A percentile compares a stretch with the other conserved stretches of the same genome.
phyloP scores from a whole-genome alignment of 2,797 vertebrate species.

The Neostethus bicornis region DNA sequence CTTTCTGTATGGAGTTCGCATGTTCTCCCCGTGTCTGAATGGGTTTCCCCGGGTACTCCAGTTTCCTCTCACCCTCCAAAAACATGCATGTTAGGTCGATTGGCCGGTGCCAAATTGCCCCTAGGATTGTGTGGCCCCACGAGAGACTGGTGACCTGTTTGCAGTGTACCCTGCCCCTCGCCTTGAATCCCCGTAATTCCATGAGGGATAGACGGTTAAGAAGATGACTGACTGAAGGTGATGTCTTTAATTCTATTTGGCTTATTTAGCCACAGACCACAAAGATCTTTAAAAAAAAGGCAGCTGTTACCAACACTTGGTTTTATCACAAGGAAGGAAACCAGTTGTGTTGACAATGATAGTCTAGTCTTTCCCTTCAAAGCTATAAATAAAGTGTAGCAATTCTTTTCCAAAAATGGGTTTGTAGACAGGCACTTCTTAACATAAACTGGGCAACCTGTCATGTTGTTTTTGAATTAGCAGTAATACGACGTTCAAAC shows the following conservation, averaged over 20 bases:
- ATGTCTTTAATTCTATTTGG: conserved; percentile 12
- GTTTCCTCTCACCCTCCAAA: too few relatives aligned
- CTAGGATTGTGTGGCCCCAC: too few relatives aligned
- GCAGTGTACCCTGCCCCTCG: too few relatives aligned
- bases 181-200: too few relatives aligned
- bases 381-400: conserved; percentile 9
- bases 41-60: too few relatives aligned
- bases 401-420: too few relatives aligned
- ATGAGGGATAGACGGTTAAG: too few relatives aligned
- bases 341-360: conserved; percentile 36
- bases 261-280: conserved; percentile 17
- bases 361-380: conserved; percentile 13
- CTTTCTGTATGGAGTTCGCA: too few relatives aligned
- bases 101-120: too few relatives aligned
- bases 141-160: too few relatives aligned
- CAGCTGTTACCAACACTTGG: conserved; percentile 26
- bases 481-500: conserved; percentile 52
- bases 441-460: conserved; percentile 21
- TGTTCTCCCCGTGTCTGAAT: too few relatives aligned
- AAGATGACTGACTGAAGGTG: conserved; percentile 13
- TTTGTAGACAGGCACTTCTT: conserved; percentile 28
- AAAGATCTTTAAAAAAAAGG: conserved; percentile 34
- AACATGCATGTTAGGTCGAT: too few relatives aligned
- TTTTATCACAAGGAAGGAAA: conserved; percentile 43
- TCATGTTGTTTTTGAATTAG: conserved; percentile 46